A percentile compares a stretch with the other conserved stretches of the same genome.
Evolutionary conservation across 2,797 vertebrate species (phyloP).

Genomic region (Myotis findleyi): DNA sequence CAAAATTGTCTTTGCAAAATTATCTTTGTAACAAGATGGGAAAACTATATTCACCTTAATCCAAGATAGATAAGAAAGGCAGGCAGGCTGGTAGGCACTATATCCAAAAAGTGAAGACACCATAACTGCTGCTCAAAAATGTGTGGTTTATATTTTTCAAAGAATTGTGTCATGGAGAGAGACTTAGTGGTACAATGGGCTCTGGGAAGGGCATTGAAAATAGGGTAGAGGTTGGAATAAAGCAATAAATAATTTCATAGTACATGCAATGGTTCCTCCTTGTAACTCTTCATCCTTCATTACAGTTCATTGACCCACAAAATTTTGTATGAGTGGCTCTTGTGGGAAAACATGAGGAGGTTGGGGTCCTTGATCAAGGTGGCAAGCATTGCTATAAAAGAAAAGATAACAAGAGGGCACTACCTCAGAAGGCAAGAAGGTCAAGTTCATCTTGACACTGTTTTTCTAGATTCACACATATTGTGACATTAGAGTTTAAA

Average conservation of each 20-base stretch:
- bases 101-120: not conserved
- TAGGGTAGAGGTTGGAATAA: not conserved
- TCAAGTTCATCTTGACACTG: not conserved
- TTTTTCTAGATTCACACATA: not conserved
- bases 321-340: not conserved
- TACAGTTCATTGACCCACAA: not conserved
- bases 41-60: not conserved
- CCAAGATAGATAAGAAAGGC: not conserved
- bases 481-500: not conserved
- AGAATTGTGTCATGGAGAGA: not conserved
- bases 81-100: not conserved
- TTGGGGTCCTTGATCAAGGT: not conserved
- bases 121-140: not conserved
- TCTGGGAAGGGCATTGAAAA: not conserved
- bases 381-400: not conserved
- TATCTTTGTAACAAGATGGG: constrained; percentile 5
- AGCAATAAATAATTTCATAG: not conserved
- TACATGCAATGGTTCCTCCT: not conserved
- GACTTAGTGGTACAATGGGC: not conserved
- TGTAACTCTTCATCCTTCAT: not conserved
- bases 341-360: not conserved
- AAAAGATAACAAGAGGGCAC: not conserved
- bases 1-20: not conserved
- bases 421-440: not conserved
- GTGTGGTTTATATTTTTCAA: not conserved